These are phyloP conservation scores for Cossypha caffra DNA, from an alignment of 2,797 vertebrate genomes.

Conservation along the genomic window DNA sequence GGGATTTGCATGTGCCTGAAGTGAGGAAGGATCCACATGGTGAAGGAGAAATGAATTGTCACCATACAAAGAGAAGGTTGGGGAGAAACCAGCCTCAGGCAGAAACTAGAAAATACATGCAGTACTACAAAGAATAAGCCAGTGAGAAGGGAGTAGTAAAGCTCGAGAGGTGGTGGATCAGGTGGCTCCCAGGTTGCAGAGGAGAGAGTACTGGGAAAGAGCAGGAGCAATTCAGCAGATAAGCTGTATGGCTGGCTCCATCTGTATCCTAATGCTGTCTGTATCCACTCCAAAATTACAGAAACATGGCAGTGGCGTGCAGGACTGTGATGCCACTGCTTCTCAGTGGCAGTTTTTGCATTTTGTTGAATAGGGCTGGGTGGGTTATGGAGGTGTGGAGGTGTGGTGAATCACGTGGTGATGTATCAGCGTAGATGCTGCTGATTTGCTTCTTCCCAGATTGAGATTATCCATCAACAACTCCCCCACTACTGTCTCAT, in stretches of 20 bases:
- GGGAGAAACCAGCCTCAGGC: background rate
- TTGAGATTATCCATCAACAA: background rate
- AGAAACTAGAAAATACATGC: background rate
- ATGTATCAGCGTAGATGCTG: background rate
- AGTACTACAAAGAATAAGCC: background rate
- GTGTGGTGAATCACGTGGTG: background rate
- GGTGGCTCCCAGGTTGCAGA: background rate
- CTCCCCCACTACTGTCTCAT: background rate
- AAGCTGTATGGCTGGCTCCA: background rate
- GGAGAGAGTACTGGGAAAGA: background rate
- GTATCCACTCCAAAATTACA: background rate
- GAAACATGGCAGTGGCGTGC: background rate
- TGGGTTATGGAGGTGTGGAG: background rate
- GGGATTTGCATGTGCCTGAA: background rate
- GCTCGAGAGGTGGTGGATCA: fast-evolving
- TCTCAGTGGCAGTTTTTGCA: background rate
- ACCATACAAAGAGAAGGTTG: background rate
- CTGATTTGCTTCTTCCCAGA: background rate
- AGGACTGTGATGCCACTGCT: background rate
- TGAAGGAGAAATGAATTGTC: background rate
- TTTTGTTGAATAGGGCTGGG: background rate
- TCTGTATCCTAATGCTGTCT: background rate
- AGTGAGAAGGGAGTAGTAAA: background rate
- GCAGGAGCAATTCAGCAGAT: background rate
- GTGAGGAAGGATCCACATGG: background rate